phyloP scores from a whole-genome alignment of 35 echinoderm and acorn worm species.

The Nesometra sesokonis region DNA sequence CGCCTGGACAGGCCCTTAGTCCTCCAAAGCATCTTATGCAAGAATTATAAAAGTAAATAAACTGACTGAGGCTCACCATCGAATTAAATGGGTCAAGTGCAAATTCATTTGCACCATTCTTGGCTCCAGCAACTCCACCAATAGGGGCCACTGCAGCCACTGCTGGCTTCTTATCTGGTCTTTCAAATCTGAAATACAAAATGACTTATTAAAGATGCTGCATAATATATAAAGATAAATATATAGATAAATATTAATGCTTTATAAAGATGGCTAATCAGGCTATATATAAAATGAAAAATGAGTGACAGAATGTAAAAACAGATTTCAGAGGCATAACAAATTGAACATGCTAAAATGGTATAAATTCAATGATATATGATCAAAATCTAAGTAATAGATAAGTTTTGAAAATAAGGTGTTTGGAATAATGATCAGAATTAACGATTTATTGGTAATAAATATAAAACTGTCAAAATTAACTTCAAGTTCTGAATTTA shows the following conservation, averaged over 20 bases:
- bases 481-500: no score
- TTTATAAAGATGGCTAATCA: no score
- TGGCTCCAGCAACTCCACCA: not conserved
- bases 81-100: not conserved
- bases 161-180: not conserved
- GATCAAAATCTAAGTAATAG: not conserved
- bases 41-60: no score
- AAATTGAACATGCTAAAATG: not conserved
- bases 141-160: not conserved
- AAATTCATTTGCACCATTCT: not conserved
- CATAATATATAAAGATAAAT: not conserved
- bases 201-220: not conserved
- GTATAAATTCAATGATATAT: not conserved
- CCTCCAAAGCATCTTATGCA: no score
- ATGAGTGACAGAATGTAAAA: not conserved
- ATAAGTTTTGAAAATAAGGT: not conserved
- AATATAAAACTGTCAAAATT: not conserved
- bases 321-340: not conserved
- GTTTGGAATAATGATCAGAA: not conserved
- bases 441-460: not conserved
- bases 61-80: not conserved
- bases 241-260: no score
- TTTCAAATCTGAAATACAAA: not conserved
- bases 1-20: no score
- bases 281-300: no score